phyloP scores from a whole-genome alignment of 1,140 invertebrate genomes.

The Drosophila kanapiae region DNA sequence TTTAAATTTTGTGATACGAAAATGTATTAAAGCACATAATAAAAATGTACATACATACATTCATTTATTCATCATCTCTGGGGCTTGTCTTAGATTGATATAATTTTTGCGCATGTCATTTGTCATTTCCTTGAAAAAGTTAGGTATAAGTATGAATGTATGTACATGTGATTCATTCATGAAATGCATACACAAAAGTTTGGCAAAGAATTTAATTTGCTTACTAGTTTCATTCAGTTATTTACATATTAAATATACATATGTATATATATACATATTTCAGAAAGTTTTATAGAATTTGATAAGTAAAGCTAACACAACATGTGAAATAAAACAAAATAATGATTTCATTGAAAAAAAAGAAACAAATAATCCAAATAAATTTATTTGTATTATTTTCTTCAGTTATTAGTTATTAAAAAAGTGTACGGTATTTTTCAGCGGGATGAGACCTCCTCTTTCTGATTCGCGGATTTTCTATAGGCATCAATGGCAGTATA shows the following conservation, averaged over 20 bases:
- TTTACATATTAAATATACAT: background rate
- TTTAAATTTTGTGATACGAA: background rate
- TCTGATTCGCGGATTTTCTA: slow-evolving; percentile 18
- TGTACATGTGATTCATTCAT: slow-evolving; percentile 22
- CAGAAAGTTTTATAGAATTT: background rate
- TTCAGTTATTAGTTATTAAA: slow-evolving; percentile 17
- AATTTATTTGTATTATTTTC: background rate
- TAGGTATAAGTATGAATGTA: slow-evolving; percentile 2
- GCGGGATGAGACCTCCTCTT: slow-evolving; percentile 15
- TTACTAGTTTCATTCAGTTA: background rate
- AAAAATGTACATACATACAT: background rate
- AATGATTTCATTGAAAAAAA: no score
- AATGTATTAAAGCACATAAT: background rate
- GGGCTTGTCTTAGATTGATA: slow-evolving; percentile 2
- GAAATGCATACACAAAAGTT: slow-evolving; percentile 18
- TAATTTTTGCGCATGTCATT: slow-evolving; percentile 21
- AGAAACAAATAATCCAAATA: background rate
- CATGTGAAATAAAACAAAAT: background rate
- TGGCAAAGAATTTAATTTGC: background rate
- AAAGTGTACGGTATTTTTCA: slow-evolving; percentile 22
- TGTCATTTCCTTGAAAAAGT: background rate
- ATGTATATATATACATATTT: background rate
- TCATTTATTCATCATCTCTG: background rate
- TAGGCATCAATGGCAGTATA: slow-evolving; percentile 15
- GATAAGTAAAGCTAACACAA: background rate